Conservation (phyloP, 2,888 invertebrate species). For the Salpingus planirostris region DNA sequence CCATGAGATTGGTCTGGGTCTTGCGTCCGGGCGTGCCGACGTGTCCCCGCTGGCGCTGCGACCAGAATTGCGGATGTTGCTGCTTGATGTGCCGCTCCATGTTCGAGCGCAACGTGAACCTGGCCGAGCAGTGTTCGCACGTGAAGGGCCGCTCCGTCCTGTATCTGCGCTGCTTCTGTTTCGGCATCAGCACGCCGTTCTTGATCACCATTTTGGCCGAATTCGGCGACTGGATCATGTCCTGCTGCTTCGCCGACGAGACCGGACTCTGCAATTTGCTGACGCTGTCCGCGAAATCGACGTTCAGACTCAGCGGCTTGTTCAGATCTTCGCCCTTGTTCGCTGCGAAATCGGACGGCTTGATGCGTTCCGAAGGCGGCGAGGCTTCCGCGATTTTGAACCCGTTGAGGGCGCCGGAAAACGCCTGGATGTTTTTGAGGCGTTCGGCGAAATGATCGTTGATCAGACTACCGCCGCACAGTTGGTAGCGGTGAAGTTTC, state of each 20-base stretch:
- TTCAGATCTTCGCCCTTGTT: slow-evolving; percentile 42
- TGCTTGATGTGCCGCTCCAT: slow-evolving; percentile 94
- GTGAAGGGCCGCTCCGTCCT: slow-evolving; percentile 85
- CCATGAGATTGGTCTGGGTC: slow-evolving; percentile 27
- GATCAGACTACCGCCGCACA: slow-evolving; percentile 61
- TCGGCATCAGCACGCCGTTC: slow-evolving; percentile 83
- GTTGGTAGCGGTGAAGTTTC: slow-evolving; percentile 55
- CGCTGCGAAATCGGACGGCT: slow-evolving; percentile 11
- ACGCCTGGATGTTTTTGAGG: slow-evolving; percentile 26
- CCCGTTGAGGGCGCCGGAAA: slow-evolving; percentile 15
- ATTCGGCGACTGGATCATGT: slow-evolving; percentile 48
- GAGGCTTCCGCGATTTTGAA: slow-evolving; percentile 23
- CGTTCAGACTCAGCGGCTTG: slow-evolving; percentile 43
- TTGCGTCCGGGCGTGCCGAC: slow-evolving; percentile 47
- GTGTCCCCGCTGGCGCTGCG: slow-evolving; percentile 60
- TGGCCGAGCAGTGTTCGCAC: slow-evolving; percentile 82
- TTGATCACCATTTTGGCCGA: slow-evolving; percentile 84
- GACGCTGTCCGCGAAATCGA: slow-evolving; percentile 28
- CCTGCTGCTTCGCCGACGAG: slow-evolving; percentile 42
- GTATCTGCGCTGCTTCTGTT: slow-evolving; percentile 84
- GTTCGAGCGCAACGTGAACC: slow-evolving; percentile 86
- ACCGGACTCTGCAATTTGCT: slow-evolving; percentile 40
- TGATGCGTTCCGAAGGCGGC: slow-evolving; percentile 14
- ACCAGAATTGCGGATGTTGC: slow-evolving; percentile 87
- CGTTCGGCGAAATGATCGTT: slow-evolving; percentile 38